phyloP scores from a whole-genome alignment of 1,140 invertebrate genomes.

The Papilio helenus region DNA sequence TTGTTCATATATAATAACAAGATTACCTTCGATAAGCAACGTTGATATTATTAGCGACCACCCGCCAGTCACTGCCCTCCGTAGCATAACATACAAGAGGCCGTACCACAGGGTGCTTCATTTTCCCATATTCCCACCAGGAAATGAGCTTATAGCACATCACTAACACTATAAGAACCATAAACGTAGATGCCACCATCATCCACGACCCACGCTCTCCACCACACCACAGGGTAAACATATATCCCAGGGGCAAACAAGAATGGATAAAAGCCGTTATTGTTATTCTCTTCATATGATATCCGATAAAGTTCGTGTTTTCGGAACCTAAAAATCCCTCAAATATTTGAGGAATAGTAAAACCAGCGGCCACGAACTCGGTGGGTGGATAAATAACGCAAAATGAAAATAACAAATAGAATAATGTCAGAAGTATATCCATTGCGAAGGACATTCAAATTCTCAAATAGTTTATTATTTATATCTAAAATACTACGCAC shows the following conservation, averaged over 20 bases:
- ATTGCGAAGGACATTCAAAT: constrained; percentile 49
- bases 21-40: constrained; percentile 89
- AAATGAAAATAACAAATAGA: constrained; percentile 87
- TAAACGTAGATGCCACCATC: constrained; percentile 64
- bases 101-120: constrained; percentile 89
- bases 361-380: constrained; percentile 89
- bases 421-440: constrained; percentile 85
- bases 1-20: not conserved
- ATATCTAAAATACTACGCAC: not conserved
- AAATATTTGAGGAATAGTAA: constrained; percentile 88
- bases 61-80: constrained; percentile 85
- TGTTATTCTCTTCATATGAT: constrained; percentile 88
- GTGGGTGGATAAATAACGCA: constrained; percentile 89
- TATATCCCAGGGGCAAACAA: constrained; percentile 87
- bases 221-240: constrained; percentile 74
- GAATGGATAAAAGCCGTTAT: constrained; percentile 88
- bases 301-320: constrained; percentile 87
- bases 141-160: constrained; percentile 81
- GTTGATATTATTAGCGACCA: constrained; percentile 89
- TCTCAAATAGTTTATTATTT: not conserved
- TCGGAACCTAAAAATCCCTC: constrained; percentile 86
- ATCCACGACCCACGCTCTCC: constrained; percentile 66
- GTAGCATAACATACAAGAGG: constrained; percentile 86
- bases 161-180: constrained; percentile 54
- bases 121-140: constrained; percentile 88